phyloP scores from a whole-genome alignment of 2,797 vertebrate species.

The Martes flavigula region DNA sequence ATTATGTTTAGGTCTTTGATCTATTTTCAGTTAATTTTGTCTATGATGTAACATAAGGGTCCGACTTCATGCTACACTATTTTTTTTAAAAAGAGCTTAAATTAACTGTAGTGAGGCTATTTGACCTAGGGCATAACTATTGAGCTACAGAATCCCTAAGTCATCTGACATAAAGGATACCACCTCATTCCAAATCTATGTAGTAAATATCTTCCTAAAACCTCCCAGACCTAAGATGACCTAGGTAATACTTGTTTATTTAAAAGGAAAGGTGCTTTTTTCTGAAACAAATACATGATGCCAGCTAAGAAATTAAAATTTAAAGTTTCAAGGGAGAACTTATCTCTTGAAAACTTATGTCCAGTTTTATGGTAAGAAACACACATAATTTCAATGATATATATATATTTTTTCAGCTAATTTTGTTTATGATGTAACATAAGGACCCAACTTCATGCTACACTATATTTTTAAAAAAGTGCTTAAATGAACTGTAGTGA shows the following conservation, averaged over 20 bases:
- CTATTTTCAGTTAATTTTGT: not conserved
- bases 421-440: no score
- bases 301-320: not conserved
- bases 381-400: not conserved
- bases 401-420: no score
- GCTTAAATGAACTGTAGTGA: no score
- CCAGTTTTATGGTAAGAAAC: not conserved
- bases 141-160: not conserved
- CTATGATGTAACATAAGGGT: not conserved
- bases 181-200: not conserved
- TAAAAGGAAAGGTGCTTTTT: not conserved
- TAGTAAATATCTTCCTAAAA: not conserved
- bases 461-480: no score
- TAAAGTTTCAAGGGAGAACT: conserved; percentile 23
- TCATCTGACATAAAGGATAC: not conserved
- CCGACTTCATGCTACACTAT: not conserved
- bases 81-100: not conserved
- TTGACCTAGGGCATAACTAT: not conserved
- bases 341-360: not conserved
- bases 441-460: no score
- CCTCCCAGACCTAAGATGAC: not conserved
- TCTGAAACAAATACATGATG: not conserved
- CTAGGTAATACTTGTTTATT: not conserved
- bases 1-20: not conserved
- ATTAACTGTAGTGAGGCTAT: not conserved